phyloP scores from a whole-genome alignment of 2,888 invertebrate genomes.

The Eilema depressum region DNA sequence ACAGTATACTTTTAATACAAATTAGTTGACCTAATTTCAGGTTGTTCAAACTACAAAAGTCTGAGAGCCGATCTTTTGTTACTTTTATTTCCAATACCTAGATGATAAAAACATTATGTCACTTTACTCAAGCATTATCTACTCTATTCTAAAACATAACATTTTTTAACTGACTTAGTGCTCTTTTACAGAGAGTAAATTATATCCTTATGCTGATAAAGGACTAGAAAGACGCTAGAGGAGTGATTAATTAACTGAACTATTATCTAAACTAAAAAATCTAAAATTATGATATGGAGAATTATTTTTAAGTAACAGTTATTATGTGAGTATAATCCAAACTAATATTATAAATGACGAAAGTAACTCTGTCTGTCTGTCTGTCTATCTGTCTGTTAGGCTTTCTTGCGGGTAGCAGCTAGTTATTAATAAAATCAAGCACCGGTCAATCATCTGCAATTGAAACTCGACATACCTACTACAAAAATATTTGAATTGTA shows the following conservation, averaged over 20 bases:
- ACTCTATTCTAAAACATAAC: background rate
- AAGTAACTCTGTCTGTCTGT: no score
- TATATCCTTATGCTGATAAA: background rate
- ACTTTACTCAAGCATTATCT: background rate
- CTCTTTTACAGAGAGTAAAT: background rate
- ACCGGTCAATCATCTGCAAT: no score
- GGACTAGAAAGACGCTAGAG: background rate
- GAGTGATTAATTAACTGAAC: no score
- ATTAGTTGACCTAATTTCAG: no score
- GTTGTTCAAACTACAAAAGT: no score
- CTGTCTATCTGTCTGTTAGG: no score
- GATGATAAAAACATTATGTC: background rate
- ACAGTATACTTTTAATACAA: no score
- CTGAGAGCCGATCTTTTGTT: background rate
- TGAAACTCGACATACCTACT: background rate
- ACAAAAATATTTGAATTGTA: background rate
- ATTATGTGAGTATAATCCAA: no score
- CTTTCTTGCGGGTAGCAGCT: no score
- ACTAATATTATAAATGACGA: no score
- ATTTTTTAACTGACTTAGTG: background rate
- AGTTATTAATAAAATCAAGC: no score
- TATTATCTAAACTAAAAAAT: background rate
- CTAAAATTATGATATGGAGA: background rate
- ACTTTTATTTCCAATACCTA: conserved; percentile 1
- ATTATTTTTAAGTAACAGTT: no score